Evolutionary conservation across 2,113 vertebrate species (phyloP), one percentile per base, ranked within the genome.

Genomic region (Vanacampus margaritifer): DNA sequence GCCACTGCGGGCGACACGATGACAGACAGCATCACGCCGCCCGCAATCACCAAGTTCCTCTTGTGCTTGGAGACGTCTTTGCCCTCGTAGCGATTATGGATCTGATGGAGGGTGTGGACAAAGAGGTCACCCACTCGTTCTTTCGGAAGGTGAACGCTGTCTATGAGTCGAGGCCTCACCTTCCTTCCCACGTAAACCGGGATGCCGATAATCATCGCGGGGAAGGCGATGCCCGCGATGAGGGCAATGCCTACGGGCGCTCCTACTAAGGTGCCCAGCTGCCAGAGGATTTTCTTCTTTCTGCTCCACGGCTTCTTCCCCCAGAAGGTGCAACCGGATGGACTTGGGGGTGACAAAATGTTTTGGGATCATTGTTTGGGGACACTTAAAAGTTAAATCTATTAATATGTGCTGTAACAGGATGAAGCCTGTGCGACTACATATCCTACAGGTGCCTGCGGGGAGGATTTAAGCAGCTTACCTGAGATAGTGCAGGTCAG

Each of bases 231-330:
- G 78, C 97, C 97, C 12, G 97, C 97, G 68, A 99, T 98, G 67
- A 99, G 92, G n/a, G 97, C 97, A 61, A 99, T 99, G 78, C 97
- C 97, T 10, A 99, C 94, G 0, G 97, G 97, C 17, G 97, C 97
- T 2, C 97, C 97, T n/a, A 98, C 97, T 76, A 99, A 91, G 0
- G 97, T 99, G 61, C 97, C 97, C 35, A 99, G 87, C 78, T 98
- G 97, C 97, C 97, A 98, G 24, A 99, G 73, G 75, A 99, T 99
- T 87, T 99, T 98, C 91, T 99, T 99, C 89, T 99, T 98, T 71
- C 97, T 92, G 86, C 97, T 99, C 97, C 97, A 99, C 0, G 97
- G 97, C 85, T 99, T 99, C 89, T 99, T 99, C n/a, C 97, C 97
- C 97, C 97, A 98, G 77, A 99, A 99, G 0, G 97, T 99, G 89